phyloP scores from a whole-genome alignment of 1,140 invertebrate genomes.

The Cryptotermes secundus region DNA sequence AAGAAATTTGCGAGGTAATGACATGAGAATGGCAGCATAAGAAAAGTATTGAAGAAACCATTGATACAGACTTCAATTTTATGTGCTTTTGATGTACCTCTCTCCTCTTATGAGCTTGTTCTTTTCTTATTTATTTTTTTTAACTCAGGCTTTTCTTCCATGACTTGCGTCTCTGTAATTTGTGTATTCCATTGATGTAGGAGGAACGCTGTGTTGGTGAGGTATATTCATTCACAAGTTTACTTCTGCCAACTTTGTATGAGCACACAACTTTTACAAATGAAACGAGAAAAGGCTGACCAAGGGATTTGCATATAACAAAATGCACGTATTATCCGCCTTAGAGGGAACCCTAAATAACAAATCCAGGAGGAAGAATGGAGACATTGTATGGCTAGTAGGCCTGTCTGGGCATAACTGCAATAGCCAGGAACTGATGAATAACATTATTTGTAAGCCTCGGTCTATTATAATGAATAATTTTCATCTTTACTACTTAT shows the following conservation, averaged over 20 bases:
- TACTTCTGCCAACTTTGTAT: neutral
- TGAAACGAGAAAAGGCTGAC: neutral
- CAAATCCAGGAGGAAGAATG: neutral
- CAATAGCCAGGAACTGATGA: too few relatives aligned
- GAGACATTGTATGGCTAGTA: neutral
- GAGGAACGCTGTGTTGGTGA: neutral
- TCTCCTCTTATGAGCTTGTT: neutral
- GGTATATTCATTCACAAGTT: neutral
- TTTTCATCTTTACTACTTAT: too few relatives aligned
- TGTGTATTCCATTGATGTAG: neutral
- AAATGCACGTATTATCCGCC: neutral
- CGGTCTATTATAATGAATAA: too few relatives aligned
- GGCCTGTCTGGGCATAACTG: too few relatives aligned
- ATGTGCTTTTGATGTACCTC: neutral
- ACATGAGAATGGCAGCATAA: neutral
- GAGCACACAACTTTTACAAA: neutral
- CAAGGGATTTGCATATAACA: neutral
- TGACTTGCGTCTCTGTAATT: neutral
- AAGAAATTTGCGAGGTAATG: slow-evolving; percentile 7
- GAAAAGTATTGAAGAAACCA: neutral
- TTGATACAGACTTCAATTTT: neutral
- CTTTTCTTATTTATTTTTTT: neutral
- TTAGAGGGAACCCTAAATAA: neutral
- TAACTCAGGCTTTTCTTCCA: too few relatives aligned
- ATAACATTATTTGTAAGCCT: too few relatives aligned